phyloP scores from a whole-genome alignment of 2,888 invertebrate species.

The Harpagoxenus sublaevis region DNA sequence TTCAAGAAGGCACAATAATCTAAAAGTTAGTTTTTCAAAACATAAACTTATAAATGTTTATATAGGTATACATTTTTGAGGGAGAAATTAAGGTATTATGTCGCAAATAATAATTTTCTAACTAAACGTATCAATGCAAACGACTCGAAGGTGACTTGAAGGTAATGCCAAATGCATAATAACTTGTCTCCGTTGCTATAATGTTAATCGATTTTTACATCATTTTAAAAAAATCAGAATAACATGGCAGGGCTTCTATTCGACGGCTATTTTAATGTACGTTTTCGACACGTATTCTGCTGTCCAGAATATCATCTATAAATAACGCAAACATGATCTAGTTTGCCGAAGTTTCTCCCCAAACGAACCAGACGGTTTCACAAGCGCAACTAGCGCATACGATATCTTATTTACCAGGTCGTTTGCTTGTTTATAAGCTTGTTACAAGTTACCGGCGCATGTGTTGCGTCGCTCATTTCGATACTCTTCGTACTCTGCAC shows the following conservation, averaged over 20 bases:
- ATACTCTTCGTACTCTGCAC: not conserved
- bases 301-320: not conserved
- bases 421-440: slow-evolving; percentile 16
- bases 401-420: slow-evolving; percentile 41
- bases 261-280: not conserved
- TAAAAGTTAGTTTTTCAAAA: not conserved
- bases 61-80: not conserved
- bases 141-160: not conserved
- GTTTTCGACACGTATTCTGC: not conserved
- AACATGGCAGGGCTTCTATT: not conserved
- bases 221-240: not conserved
- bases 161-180: not conserved
- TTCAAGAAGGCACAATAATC: not conserved
- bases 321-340: slow-evolving; percentile 6
- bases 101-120: not conserved
- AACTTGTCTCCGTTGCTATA: not conserved
- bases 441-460: slow-evolving; percentile 5
- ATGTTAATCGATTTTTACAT: not conserved
- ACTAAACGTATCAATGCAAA: not conserved
- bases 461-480: not conserved
- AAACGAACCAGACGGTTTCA: slow-evolving; percentile 2
- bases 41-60: not conserved
- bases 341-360: not conserved
- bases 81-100: not conserved
- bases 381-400: not conserved